These are phyloP conservation scores for Vanessa cardui DNA, from an alignment of 2,888 invertebrate species.

Conservation along the genomic window DNA sequence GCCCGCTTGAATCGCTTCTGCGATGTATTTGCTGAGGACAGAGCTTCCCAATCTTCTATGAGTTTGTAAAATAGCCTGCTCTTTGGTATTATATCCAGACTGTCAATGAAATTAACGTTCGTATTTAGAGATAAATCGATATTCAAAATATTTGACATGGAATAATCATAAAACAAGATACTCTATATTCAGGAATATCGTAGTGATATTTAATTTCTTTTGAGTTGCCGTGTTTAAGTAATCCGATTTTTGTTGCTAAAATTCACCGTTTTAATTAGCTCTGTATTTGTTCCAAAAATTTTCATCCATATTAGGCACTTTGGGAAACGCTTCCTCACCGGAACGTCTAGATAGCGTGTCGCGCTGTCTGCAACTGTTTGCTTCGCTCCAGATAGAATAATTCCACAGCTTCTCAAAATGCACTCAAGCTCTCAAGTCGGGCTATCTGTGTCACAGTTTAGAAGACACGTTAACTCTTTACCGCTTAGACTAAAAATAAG, in stretches of 20 bases:
- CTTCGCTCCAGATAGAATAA: constrained; percentile 42
- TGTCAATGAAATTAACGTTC: too few relatives aligned
- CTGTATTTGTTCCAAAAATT: neutral
- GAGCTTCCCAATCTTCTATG: constrained; percentile 31
- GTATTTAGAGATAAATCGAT: too few relatives aligned
- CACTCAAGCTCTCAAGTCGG: constrained; percentile 27
- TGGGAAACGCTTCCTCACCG: constrained; percentile 36
- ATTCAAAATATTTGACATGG: too few relatives aligned
- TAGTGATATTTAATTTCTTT: too few relatives aligned
- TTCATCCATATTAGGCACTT: constrained; percentile 20
- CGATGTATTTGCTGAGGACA: constrained; percentile 43
- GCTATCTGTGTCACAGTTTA: constrained; percentile 38
- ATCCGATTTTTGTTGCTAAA: too few relatives aligned
- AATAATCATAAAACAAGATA: too few relatives aligned
- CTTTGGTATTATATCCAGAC: neutral
- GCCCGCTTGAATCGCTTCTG: constrained; percentile 41
- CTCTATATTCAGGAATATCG: too few relatives aligned
- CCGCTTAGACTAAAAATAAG: constrained; percentile 9
- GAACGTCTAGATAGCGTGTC: constrained; percentile 45
- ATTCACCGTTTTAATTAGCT: too few relatives aligned
- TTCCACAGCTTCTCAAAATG: constrained; percentile 36
- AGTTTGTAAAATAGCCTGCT: neutral
- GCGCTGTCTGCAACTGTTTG: constrained; percentile 41
- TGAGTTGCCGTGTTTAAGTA: too few relatives aligned
- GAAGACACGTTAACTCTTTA: constrained; percentile 34